Evolutionary conservation across 1,140 invertebrate species (phyloP).

Genomic region (Ladona fulva): DNA sequence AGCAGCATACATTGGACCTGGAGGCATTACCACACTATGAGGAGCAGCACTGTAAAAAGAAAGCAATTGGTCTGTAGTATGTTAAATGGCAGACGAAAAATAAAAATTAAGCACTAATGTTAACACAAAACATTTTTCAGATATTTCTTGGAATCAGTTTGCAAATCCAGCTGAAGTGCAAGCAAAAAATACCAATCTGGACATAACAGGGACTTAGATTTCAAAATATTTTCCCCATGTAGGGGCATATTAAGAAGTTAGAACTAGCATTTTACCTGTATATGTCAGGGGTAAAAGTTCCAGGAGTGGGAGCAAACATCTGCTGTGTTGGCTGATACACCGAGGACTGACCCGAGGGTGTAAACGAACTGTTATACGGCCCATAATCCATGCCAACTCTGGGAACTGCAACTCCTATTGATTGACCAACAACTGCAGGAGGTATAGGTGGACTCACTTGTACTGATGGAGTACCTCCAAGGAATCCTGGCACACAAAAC

Average conservation of each 20-base stretch:
- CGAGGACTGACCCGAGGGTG: constrained; percentile 7
- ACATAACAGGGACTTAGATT: no score
- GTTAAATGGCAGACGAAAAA: no score
- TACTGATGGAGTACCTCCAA: constrained; percentile 8
- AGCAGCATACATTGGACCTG: constrained; percentile 27
- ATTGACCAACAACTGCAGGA: constrained; percentile 12
- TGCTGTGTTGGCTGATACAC: constrained; percentile 27
- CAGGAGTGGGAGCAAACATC: constrained; percentile 28
- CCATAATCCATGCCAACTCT: constrained; percentile 17
- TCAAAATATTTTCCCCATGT: no score
- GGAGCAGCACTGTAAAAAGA: constrained; percentile 23
- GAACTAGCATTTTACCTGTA: constrained; percentile 28
- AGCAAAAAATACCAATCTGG: no score
- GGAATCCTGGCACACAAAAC: background rate
- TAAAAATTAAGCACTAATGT: no score
- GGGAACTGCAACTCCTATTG: constrained; percentile 19
- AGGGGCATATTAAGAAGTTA: no score
- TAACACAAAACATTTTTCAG: no score
- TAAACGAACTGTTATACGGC: constrained; percentile 17
- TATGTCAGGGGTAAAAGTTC: constrained; percentile 29
- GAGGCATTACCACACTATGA: constrained; percentile 31
- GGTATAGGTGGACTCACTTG: constrained; percentile 20
- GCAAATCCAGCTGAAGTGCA: no score
- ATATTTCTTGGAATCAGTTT: no score
- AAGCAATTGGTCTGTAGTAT: no score